Conservation (phyloP, 92 coral and sea anemone genomes). For the Phenganax marumi region DNA sequence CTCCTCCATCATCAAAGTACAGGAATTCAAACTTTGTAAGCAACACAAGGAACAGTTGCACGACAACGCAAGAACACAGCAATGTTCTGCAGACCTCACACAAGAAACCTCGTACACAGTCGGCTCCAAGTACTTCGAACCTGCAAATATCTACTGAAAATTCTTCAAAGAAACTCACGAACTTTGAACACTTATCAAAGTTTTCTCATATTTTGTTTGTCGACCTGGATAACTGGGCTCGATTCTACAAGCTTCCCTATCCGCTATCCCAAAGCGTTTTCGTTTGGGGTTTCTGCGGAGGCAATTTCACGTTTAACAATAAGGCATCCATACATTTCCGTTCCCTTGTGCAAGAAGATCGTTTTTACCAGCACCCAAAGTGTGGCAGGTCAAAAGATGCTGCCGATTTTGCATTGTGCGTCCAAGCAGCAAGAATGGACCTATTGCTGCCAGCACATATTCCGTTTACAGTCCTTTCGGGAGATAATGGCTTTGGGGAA, state of each 20-base stretch:
- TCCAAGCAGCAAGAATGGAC: slow-evolving; percentile 67
- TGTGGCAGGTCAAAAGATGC: slow-evolving; percentile 68
- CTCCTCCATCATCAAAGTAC: too few species aligned
- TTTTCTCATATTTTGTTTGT: slow-evolving; percentile 32
- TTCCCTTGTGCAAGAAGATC: slow-evolving; percentile 40
- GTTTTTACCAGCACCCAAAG: slow-evolving; percentile 63
- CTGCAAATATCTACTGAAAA: neutral
- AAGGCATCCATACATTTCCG: slow-evolving; percentile 23
- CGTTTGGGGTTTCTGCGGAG: slow-evolving; percentile 73
- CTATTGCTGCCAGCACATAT: slow-evolving; percentile 60
- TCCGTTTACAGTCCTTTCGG: slow-evolving; percentile 71
- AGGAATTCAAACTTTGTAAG: neutral
- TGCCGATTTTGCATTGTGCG: slow-evolving; percentile 72
- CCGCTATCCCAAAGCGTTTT: slow-evolving; percentile 52
- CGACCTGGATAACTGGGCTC: slow-evolving; percentile 72
- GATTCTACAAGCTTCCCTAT: slow-evolving; percentile 47
- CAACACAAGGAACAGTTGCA: neutral
- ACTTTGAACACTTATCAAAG: neutral
- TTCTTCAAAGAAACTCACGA: too few species aligned
- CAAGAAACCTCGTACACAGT: neutral
- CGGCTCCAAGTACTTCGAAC: neutral
- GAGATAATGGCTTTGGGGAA: slow-evolving; percentile 66
- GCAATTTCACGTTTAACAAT: slow-evolving; percentile 7
- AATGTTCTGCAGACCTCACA: neutral
- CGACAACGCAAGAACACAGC: neutral